Conservation (phyloP, 2,113 vertebrate genomes). For the Gopherus evgoodei region DNA sequence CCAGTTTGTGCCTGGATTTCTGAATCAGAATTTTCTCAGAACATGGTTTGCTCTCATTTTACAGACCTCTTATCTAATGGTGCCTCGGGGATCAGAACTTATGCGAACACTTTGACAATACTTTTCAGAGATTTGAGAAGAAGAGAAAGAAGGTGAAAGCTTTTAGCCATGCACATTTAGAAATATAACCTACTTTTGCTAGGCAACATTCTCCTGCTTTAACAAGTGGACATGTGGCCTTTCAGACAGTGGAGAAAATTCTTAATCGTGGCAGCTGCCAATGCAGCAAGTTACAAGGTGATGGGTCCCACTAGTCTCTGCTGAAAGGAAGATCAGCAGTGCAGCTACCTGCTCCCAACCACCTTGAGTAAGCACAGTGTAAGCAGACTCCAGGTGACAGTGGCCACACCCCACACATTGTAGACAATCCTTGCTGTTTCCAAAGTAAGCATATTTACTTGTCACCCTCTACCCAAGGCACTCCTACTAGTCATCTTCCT, state of each 20-base stretch:
- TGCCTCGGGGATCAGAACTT: not conserved
- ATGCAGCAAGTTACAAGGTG: not conserved
- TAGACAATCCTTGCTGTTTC: not conserved
- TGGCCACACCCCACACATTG: not conserved
- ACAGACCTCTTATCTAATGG: not conserved
- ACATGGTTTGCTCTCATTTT: not conserved
- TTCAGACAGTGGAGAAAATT: not conserved
- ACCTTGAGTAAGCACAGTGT: not conserved
- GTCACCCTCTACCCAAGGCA: not conserved
- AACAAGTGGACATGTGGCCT: accelerated
- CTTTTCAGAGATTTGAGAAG: not conserved
- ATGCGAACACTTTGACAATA: not conserved
- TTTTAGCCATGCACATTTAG: not conserved
- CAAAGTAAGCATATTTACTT: not conserved
- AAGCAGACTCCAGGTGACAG: not conserved
- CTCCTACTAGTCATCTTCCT: not conserved
- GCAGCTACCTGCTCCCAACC: not conserved
- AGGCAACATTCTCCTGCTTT: not conserved
- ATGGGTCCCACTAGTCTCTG: not conserved
- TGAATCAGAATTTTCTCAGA: not conserved
- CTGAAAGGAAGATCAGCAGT: not conserved
- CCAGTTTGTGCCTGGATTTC: not conserved
- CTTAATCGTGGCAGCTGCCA: not conserved
- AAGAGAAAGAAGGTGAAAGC: not conserved
- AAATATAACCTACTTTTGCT: accelerated